Evolutionary conservation across 53 echinoderm and acorn worm genomes (phyloP).

Genomic region (Arbacia lixula): DNA sequence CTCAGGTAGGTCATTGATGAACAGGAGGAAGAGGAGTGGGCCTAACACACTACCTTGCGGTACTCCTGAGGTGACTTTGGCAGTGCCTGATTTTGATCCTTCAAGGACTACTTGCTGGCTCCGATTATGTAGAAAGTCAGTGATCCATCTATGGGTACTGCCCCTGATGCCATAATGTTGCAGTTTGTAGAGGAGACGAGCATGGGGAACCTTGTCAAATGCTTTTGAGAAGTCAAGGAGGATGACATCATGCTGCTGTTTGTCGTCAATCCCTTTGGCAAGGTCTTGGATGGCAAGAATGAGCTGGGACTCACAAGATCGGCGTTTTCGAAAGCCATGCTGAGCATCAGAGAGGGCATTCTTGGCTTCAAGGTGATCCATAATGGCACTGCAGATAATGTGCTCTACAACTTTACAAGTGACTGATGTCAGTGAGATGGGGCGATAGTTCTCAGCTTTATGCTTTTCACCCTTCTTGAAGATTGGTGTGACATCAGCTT

Average conservation of each 20-base stretch:
- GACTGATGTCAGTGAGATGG: conserved; percentile 39
- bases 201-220: conserved; percentile 49
- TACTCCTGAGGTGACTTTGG: conserved; percentile 57
- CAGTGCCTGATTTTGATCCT: conserved; percentile 23
- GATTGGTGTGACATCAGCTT: conserved; percentile 42
- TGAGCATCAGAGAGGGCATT: too few relatives aligned
- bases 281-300: too few relatives aligned
- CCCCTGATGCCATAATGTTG: conserved; percentile 33
- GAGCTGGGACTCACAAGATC: too few relatives aligned
- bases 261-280: conserved; percentile 32
- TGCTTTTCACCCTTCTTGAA: conserved; percentile 50
- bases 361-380: too few relatives aligned
- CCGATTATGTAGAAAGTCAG: conserved; percentile 29
- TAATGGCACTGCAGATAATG: too few relatives aligned
- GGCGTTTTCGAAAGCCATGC: too few relatives aligned
- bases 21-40: conserved; percentile 58
- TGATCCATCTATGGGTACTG: conserved; percentile 42
- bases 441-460: conserved; percentile 8
- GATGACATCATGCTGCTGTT: conserved; percentile 45
- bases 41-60: conserved; percentile 65
- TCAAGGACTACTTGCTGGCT: conserved; percentile 56
- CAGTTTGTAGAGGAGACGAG: conserved; percentile 47
- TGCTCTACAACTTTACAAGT: conserved; percentile 44
- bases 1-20: conserved; percentile 63
- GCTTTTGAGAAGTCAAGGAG: conserved; percentile 44